Evolutionary conservation across 2,113 vertebrate species (phyloP).

Genomic region (Labeo rohita): DNA sequence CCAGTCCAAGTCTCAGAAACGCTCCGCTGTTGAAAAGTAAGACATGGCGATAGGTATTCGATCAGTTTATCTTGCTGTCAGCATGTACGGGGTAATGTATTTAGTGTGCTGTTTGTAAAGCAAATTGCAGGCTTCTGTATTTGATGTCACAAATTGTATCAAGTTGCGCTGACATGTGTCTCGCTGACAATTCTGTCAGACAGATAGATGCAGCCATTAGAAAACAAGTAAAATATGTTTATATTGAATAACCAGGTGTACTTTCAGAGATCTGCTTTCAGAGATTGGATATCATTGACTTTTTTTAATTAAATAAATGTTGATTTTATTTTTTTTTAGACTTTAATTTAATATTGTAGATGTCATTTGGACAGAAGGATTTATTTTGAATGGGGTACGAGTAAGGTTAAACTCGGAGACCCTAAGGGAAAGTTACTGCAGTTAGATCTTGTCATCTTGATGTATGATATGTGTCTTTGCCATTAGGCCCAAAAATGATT

Average conservation of each 20-base stretch:
- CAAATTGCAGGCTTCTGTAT: conserved; percentile 4
- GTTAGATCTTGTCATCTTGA: not conserved
- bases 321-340: not conserved
- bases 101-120: not conserved
- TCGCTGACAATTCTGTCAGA: not conserved
- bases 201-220: not conserved
- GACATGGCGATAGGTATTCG: conserved; percentile 36
- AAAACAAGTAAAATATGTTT: not conserved
- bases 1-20: conserved; percentile 95
- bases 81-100: conserved; percentile 8
- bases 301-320: conserved; percentile 42
- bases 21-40: conserved; percentile 99
- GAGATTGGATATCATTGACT: not conserved
- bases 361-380: not conserved
- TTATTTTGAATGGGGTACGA: no score
- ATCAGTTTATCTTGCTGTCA: conserved; percentile 24
- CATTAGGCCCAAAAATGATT: not conserved
- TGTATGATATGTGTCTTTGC: not conserved
- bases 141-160: conserved; percentile 25
- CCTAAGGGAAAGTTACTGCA: not conserved
- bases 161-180: conserved; percentile 30
- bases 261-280: not conserved
- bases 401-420: not conserved
- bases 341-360: conserved; percentile 14
- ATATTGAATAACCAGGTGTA: not conserved